These are phyloP conservation scores for Tetanocera ferruginea DNA, from an alignment of 2,888 invertebrate species.

Conservation along the genomic window DNA sequence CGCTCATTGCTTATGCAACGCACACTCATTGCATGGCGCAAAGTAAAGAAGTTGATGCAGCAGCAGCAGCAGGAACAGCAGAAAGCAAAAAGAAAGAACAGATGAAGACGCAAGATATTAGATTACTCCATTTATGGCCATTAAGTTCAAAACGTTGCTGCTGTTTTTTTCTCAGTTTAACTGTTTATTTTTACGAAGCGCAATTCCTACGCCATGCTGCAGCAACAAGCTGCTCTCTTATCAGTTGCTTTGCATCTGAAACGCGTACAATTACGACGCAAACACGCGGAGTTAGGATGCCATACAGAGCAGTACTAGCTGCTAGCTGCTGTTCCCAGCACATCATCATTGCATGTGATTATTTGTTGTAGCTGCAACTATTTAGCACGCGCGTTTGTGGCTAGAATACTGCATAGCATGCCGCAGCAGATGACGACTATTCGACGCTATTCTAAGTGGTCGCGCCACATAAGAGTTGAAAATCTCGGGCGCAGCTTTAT, in stretches of 20 bases:
- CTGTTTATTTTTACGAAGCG: background rate
- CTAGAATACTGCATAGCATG: constrained; percentile 1
- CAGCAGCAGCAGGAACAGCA: background rate
- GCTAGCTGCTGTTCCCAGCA: background rate
- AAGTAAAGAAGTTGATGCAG: background rate
- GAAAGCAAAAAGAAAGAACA: background rate
- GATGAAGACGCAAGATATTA: constrained; percentile 17
- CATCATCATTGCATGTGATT: constrained; percentile 9
- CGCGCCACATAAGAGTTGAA: background rate
- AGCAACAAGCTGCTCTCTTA: background rate
- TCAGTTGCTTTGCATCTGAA: constrained; percentile 22
- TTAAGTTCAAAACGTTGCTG: constrained; percentile 32
- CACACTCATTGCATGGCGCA: constrained; percentile 7
- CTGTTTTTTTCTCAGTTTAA: background rate
- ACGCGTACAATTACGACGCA: constrained; percentile 22
- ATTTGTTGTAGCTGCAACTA: constrained; percentile 6
- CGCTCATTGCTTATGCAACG: constrained; percentile 29
- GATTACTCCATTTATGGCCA: constrained; percentile 39
- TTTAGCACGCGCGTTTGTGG: constrained; percentile 5
- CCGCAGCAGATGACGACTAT: background rate
- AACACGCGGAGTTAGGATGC: background rate
- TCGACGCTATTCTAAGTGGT: too few species aligned
- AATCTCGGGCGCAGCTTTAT: background rate
- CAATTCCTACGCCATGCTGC: constrained; percentile 2
- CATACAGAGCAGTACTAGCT: background rate